Percentiles rank a stretch among this genome's conserved stretches.
Evolutionary conservation across 2,113 vertebrate genomes (phyloP).

Genomic region (Furnarius figulus): DNA sequence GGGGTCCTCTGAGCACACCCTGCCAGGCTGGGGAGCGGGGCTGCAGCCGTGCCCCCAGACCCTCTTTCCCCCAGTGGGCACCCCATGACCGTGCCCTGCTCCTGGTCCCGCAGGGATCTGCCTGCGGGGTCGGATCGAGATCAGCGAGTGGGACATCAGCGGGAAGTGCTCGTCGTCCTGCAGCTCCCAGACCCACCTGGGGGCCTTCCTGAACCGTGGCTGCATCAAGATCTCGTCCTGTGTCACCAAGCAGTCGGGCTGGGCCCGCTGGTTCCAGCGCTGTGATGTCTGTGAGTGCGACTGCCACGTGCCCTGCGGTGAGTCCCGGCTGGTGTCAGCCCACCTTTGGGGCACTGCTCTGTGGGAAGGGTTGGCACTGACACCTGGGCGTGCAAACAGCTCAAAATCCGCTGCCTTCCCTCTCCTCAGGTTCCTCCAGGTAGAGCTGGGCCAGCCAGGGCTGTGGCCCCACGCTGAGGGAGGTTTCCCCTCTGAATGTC

Average conservation of each 20-base stretch:
- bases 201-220: slow-evolving; percentile 61
- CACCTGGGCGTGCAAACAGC: neutral
- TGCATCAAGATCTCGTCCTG: slow-evolving; percentile 80
- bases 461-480: accelerated
- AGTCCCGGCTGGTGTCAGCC: neutral
- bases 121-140: slow-evolving; percentile 71
- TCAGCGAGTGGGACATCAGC: slow-evolving; percentile 76
- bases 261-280: slow-evolving; percentile 80
- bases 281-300: slow-evolving; percentile 81
- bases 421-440: neutral
- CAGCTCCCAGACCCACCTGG: slow-evolving; percentile 61
- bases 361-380: accelerated
- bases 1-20: neutral
- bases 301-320: slow-evolving; percentile 78
- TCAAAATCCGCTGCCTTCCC: neutral
- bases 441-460: neutral
- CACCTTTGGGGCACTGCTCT: accelerated
- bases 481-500: neutral
- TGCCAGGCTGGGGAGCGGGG: neutral
- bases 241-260: slow-evolving; percentile 73
- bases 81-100: accelerated
- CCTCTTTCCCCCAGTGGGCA: neutral
- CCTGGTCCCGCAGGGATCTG: slow-evolving; percentile 75
- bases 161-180: slow-evolving; percentile 80
- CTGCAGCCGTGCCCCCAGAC: accelerated